Evolutionary conservation across 2,797 vertebrate genomes (phyloP).

Genomic region (Loris lydekkerianus): DNA sequence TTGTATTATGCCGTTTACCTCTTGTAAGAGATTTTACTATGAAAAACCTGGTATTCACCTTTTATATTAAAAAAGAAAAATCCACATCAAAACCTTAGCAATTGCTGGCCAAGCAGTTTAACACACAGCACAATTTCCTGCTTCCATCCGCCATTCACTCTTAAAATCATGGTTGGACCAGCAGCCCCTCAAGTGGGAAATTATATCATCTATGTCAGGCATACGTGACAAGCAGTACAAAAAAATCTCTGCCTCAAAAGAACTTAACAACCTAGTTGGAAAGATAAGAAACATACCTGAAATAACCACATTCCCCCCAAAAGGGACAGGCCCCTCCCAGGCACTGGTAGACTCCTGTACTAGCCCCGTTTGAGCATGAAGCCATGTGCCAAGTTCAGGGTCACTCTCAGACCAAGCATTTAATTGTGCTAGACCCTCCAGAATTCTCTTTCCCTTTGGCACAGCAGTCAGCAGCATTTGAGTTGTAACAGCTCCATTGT

Average conservation of each 20-base stretch:
- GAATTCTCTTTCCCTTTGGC: neutral
- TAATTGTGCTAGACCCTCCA: neutral
- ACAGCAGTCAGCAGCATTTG: neutral
- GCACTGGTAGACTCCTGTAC: neutral
- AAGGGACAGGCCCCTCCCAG: neutral
- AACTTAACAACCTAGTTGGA: neutral
- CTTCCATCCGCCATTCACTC: neutral
- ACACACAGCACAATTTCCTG: neutral
- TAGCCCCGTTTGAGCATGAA: neutral
- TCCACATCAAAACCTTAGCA: neutral
- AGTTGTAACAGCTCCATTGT: neutral
- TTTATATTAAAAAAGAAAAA: neutral
- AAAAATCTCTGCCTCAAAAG: slow-evolving; percentile 21
- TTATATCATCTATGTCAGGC: neutral
- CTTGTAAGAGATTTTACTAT: slow-evolving; percentile 40
- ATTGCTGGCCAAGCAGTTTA: neutral
- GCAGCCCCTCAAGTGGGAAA: neutral
- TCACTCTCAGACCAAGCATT: slow-evolving; percentile 8
- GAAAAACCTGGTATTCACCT: neutral
- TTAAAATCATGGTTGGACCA: neutral
- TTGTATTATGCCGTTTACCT: slow-evolving; percentile 1
- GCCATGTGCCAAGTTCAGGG: neutral
- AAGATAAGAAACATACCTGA: neutral
- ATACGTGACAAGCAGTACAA: neutral
- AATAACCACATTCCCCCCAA: neutral